phyloP scores from a whole-genome alignment of 2,113 vertebrate genomes.

The Galeopterus variegatus region DNA sequence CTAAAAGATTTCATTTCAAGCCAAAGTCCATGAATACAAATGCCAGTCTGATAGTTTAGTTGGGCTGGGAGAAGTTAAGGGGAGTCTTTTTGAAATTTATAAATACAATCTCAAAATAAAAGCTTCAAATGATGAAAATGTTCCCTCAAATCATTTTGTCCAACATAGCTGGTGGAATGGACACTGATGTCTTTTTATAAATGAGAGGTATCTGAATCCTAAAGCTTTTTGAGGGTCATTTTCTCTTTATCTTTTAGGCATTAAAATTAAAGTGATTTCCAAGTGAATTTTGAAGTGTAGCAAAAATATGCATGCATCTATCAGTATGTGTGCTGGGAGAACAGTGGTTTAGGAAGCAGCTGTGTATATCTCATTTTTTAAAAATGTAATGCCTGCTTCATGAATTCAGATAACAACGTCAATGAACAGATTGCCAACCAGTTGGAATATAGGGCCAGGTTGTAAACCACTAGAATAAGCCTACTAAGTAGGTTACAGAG shows the following conservation, averaged over 20 bases:
- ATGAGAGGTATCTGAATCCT: background rate
- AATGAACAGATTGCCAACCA: conserved; percentile 11
- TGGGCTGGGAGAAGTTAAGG: background rate
- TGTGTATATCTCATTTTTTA: background rate
- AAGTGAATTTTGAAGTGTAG: conserved; percentile 31
- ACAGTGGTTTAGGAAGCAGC: background rate
- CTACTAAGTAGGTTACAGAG: conserved; percentile 3
- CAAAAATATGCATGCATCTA: background rate
- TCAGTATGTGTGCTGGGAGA: background rate
- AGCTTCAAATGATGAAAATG: conserved; percentile 11
- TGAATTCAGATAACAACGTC: background rate
- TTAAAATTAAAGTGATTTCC: conserved; percentile 42
- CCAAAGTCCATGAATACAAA: conserved; percentile 41
- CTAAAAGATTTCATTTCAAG: conserved; percentile 63
- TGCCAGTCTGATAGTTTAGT: background rate
- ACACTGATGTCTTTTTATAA: background rate
- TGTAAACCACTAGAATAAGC: background rate
- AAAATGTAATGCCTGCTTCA: background rate
- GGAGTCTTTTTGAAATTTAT: background rate
- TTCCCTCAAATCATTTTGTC: background rate
- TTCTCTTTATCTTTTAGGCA: background rate
- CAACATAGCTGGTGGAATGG: background rate
- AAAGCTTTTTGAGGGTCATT: background rate
- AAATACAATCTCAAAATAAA: conserved; percentile 33
- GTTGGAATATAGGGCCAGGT: background rate